These are phyloP conservation scores for Diprion similis DNA, from an alignment of 1,140 invertebrate genomes.

Conservation along the genomic window DNA sequence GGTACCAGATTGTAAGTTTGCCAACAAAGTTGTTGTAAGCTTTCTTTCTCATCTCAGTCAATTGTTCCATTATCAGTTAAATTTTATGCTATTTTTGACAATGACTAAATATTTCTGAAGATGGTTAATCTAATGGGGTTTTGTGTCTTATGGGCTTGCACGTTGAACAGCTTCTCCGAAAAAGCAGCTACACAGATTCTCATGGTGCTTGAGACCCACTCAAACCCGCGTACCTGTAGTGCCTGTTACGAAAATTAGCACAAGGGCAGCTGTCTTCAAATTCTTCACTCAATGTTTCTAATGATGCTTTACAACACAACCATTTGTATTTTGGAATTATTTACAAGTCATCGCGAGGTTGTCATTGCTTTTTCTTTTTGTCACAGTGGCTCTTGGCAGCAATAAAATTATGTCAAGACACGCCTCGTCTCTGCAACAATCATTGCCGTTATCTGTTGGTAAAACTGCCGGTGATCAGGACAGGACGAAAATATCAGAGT, in stretches of 20 bases:
- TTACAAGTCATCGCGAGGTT: background rate
- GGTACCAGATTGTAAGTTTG: constrained; percentile 45
- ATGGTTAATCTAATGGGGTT: too few relatives aligned
- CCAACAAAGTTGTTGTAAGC: background rate
- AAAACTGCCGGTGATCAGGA: constrained; percentile 41
- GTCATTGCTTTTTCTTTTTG: constrained; percentile 5
- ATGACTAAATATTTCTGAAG: too few relatives aligned
- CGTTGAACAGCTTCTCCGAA: background rate
- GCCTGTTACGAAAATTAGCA: too few relatives aligned
- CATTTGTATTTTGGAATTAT: too few relatives aligned
- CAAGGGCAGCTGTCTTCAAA: too few relatives aligned
- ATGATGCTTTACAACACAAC: too few relatives aligned
- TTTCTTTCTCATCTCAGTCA: background rate
- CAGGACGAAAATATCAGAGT: constrained; percentile 40
- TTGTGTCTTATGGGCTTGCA: constrained; percentile 17
- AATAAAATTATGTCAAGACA: constrained; percentile 44
- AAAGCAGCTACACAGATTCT: too few relatives aligned
- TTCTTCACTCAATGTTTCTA: too few relatives aligned
- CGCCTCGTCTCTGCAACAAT: constrained; percentile 42
- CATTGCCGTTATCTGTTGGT: constrained; percentile 33
- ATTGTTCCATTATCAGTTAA: constrained; percentile 10
- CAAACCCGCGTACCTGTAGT: too few relatives aligned
- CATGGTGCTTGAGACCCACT: too few relatives aligned
- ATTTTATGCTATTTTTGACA: constrained; percentile 11
- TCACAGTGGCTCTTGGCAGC: constrained; percentile 43